A percentile compares a stretch with the other conserved stretches of the same genome.
Evolutionary conservation across 2,888 invertebrate species (phyloP).

Genomic region (Ptychoptera contaminata): DNA sequence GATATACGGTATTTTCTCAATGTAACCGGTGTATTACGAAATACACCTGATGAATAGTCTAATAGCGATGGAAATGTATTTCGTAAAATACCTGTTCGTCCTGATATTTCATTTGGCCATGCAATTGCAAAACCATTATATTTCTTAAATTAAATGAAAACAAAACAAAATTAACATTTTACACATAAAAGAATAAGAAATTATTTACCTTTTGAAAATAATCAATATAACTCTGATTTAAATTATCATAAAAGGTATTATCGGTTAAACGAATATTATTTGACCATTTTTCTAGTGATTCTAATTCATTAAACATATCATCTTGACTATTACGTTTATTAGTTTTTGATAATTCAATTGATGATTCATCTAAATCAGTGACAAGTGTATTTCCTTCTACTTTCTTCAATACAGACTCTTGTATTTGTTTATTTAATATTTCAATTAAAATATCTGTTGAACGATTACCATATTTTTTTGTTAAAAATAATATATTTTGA

Average conservation of each 20-base stretch:
- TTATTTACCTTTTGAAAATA: too few relatives aligned
- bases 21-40: conserved; percentile 8
- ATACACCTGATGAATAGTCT: conserved; percentile 10
- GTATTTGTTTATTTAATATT: too few relatives aligned
- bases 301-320: conserved; percentile 11
- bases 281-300: conserved; percentile 12
- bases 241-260: too few relatives aligned
- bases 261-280: conserved; percentile 1
- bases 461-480: neutral
- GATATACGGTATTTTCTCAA: conserved; percentile 6
- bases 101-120: conserved; percentile 7
- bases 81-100: conserved; percentile 5
- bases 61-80: conserved; percentile 9
- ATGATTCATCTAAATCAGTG: conserved; percentile 17
- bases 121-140: conserved; percentile 3
- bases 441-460: neutral
- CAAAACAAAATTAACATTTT: neutral
- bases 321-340: neutral
- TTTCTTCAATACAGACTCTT: too few relatives aligned
- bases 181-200: too few relatives aligned
- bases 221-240: too few relatives aligned
- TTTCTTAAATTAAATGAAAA: neutral
- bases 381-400: conserved; percentile 5
- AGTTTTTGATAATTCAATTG: conserved; percentile 9
- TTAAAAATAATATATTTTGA: neutral